Evolutionary conservation across 2,888 invertebrate species (phyloP).

Genomic region (Temnothorax rugatulus): DNA sequence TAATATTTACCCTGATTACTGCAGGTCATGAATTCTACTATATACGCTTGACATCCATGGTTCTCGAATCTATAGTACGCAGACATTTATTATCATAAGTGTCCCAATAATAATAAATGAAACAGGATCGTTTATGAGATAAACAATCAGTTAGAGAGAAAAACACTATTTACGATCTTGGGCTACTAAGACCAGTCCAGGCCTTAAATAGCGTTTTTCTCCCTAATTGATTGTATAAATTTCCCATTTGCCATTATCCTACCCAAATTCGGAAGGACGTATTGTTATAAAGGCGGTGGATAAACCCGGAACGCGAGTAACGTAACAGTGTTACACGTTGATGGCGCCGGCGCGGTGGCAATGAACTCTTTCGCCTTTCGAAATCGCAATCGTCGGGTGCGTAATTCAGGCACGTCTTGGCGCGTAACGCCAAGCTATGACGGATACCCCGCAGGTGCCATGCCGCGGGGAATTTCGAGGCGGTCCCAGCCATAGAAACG

Average conservation of each 20-base stretch:
- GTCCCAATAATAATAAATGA: no score
- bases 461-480: constrained; percentile 79
- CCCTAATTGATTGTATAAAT: no score
- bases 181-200: no score
- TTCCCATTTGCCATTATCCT: no score
- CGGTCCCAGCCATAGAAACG: constrained; percentile 20
- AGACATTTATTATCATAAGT: no score
- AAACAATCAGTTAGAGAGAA: no score
- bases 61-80: neutral
- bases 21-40: neutral
- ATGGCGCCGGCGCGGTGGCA: constrained; percentile 59
- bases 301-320: constrained; percentile 30
- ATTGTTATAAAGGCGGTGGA: neutral
- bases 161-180: no score
- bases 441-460: constrained; percentile 53
- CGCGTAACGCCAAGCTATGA: constrained; percentile 62
- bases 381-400: constrained; percentile 68
- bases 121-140: no score
- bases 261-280: neutral
- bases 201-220: no score
- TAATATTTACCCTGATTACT: neutral
- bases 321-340: constrained; percentile 47
- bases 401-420: constrained; percentile 73
- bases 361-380: constrained; percentile 73
- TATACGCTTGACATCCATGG: neutral